phyloP scores from a whole-genome alignment of 2,888 invertebrate species.

The Acleris sparsana region DNA sequence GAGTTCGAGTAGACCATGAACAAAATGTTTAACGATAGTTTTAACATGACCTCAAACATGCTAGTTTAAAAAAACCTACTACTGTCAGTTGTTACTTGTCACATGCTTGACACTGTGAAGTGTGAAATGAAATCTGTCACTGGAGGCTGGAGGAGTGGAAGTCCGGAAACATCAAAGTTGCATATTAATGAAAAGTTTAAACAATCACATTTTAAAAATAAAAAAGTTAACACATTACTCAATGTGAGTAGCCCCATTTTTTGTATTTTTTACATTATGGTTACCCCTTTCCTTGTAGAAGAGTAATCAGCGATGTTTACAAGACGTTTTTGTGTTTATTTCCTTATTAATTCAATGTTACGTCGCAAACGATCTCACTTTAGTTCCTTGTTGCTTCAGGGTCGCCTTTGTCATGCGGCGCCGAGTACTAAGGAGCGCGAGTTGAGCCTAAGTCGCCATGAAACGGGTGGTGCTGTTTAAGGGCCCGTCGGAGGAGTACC shows the following conservation, averaged over 20 bases:
- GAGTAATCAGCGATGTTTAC: constrained; percentile 15
- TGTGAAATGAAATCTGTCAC: no score
- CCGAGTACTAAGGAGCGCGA: constrained; percentile 39
- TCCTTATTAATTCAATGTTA: constrained; percentile 43
- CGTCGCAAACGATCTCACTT: constrained; percentile 39
- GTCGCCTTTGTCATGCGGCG: constrained; percentile 49
- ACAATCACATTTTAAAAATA: constrained; percentile 7
- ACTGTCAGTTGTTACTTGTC: constrained; percentile 1
- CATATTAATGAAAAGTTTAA: constrained; percentile 4
- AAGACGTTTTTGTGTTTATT: constrained; percentile 33
- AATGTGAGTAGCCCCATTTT: no score
- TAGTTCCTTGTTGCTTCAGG: constrained; percentile 60
- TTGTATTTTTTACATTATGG: no score
- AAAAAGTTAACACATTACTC: no score
- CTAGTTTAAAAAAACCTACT: neutral
- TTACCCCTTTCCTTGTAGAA: neutral
- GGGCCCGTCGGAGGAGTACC: constrained; percentile 70
- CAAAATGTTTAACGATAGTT: no score
- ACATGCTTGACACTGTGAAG: neutral
- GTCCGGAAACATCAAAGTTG: constrained; percentile 20
- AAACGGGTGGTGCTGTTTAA: constrained; percentile 73
- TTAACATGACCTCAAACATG: neutral
- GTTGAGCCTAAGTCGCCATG: constrained; percentile 51
- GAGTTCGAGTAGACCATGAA: no score
- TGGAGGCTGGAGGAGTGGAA: no score